Conservation (phyloP, 2,888 invertebrate genomes). For the Esperia sulphurella region DNA sequence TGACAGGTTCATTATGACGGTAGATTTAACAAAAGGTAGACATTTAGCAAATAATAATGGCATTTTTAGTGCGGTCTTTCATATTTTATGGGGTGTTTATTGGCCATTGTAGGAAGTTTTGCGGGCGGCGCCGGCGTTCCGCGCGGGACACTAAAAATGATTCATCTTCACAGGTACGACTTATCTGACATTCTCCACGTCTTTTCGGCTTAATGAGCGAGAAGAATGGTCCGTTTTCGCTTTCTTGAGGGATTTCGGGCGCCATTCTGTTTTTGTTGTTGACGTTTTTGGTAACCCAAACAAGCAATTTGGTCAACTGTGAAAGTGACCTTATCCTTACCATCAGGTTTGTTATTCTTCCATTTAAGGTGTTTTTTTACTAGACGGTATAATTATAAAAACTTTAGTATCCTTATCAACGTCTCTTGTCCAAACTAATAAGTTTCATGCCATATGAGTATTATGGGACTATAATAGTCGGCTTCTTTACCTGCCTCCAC, state of each 20-base stretch:
- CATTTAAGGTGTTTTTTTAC: too few species aligned
- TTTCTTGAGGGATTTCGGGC: conserved; percentile 12
- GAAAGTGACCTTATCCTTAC: not conserved
- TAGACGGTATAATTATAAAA: too few species aligned
- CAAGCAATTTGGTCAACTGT: conserved; percentile 1
- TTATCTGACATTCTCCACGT: conserved; percentile 54
- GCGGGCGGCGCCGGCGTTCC: conserved; percentile 47
- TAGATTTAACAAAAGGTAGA: conserved; percentile 66
- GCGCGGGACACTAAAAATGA: conserved; percentile 60
- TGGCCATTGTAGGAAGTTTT: conserved; percentile 63
- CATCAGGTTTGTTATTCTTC: too few species aligned
- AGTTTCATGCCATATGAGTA: conserved; percentile 24
- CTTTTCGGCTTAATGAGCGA: conserved; percentile 59
- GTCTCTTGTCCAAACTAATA: conserved; percentile 25
- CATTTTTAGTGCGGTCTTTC: conserved; percentile 69
- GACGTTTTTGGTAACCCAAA: conserved; percentile 8
- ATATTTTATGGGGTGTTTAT: conserved; percentile 77
- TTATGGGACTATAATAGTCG: conserved; percentile 7
- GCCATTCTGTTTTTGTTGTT: conserved; percentile 1
- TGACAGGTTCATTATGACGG: conserved; percentile 55
- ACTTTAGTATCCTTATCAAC: conserved; percentile 7
- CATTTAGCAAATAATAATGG: conserved; percentile 69
- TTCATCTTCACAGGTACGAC: conserved; percentile 59
- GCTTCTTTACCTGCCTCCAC: conserved; percentile 41
- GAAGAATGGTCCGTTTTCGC: conserved; percentile 34